Percentiles rank a stretch among this genome's conserved stretches.
Conservation (phyloP, 2,113 vertebrate genomes). For the Apteryx mantelli region DNA sequence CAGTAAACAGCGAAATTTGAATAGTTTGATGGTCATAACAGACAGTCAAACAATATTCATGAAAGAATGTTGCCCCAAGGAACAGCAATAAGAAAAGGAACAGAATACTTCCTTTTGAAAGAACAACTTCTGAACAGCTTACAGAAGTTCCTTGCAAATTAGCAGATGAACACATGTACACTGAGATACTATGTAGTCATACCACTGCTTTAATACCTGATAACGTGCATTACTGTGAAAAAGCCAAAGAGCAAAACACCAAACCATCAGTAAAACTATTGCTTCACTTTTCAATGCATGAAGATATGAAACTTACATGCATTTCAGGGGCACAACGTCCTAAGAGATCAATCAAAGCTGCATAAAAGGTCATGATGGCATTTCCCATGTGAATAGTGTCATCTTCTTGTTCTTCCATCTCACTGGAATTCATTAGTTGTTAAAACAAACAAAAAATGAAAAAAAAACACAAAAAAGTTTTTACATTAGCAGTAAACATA, state of each 20-base stretch:
- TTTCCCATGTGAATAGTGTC: conserved; percentile 97
- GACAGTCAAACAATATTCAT: background rate
- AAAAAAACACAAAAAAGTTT: background rate
- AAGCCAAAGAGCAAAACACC: background rate
- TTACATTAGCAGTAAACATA: background rate
- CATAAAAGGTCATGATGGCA: conserved; percentile 97
- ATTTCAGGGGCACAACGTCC: conserved; percentile 97
- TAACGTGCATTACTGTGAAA: rapidly evolving
- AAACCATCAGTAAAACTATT: background rate
- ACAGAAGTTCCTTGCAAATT: background rate
- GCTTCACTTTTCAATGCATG: background rate
- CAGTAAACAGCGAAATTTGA: background rate
- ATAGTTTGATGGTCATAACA: background rate
- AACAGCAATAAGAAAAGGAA: background rate
- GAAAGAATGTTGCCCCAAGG: background rate
- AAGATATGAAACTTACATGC: conserved; percentile 84
- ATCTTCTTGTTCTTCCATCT: conserved; percentile 89
- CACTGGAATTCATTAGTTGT: conserved; percentile 60
- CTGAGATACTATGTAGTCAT: background rate
- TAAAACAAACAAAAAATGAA: background rate
- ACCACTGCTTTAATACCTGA: background rate
- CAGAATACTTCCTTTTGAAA: background rate
- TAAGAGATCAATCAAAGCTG: conserved; percentile 93
- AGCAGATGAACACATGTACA: background rate
- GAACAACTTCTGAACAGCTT: background rate